Conservation (phyloP, 1,140 invertebrate species). For the Paramacrobiotus metropolitanus region DNA sequence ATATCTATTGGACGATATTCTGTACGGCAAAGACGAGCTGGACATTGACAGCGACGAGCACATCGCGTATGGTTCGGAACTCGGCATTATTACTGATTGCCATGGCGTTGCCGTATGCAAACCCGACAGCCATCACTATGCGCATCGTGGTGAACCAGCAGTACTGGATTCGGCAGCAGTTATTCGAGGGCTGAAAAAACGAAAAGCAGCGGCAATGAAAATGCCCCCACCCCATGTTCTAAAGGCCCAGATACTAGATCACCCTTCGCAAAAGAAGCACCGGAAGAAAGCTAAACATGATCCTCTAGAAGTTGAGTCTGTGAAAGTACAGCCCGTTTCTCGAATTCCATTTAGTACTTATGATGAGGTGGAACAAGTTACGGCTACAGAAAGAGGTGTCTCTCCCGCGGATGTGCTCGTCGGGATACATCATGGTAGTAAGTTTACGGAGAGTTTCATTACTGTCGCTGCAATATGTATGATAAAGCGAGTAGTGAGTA, state of each 20-base stretch:
- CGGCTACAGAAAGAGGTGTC: too few relatives aligned
- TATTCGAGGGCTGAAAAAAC: neutral
- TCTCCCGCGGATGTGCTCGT: neutral
- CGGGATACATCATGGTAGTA: neutral
- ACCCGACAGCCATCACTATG: neutral
- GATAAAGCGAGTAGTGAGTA: too few relatives aligned
- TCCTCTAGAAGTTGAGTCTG: too few relatives aligned
- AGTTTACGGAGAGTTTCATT: neutral
- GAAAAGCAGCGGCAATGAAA: neutral
- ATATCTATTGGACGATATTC: neutral
- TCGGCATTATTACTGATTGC: neutral
- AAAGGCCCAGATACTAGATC: neutral
- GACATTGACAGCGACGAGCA: neutral
- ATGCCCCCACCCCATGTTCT: neutral
- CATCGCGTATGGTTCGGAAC: neutral
- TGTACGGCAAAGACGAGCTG: slow-evolving; percentile 2
- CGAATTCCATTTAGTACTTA: too few relatives aligned
- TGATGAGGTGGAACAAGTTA: neutral
- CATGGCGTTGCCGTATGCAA: neutral
- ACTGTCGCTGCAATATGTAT: too few relatives aligned
- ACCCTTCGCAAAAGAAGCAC: neutral
- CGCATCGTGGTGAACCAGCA: neutral
- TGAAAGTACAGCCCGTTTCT: too few relatives aligned
- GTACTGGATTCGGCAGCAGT: neutral
- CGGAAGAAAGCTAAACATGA: neutral